These are phyloP conservation scores for Parasteatoda tepidariorum DNA, from an alignment of 1,140 invertebrate genomes.

Conservation along the genomic window DNA sequence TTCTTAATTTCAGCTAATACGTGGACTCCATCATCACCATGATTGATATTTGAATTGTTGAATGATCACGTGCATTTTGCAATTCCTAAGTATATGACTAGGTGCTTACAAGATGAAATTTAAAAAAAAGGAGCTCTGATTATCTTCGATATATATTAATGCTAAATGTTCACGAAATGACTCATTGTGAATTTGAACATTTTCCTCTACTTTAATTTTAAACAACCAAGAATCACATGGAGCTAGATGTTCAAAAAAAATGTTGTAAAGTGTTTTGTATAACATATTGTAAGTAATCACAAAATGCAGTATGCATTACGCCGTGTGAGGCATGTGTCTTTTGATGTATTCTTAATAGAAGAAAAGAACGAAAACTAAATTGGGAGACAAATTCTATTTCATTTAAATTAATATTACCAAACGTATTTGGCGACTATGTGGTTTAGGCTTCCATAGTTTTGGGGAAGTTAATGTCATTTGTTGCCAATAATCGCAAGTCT, in stretches of 20 bases:
- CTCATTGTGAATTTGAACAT: neutral
- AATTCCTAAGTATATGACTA: conserved; percentile 20
- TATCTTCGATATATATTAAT: neutral
- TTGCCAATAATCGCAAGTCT: neutral
- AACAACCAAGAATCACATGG: neutral
- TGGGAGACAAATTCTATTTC: no score
- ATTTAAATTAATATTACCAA: no score
- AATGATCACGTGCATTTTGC: conserved; percentile 14
- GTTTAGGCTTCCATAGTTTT: conserved; percentile 41
- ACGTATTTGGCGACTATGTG: no score
- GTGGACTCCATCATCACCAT: conserved; percentile 34
- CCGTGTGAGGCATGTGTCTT: neutral
- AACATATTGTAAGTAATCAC: neutral
- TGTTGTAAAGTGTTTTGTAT: conserved; percentile 14
- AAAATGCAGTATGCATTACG: conserved; percentile 18
- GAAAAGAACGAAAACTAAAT: no score
- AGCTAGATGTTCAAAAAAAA: neutral
- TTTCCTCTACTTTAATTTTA: neutral
- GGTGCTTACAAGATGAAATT: conserved; percentile 44
- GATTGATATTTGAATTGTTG: neutral
- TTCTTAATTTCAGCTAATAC: conserved; percentile 31
- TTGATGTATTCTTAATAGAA: conserved; percentile 18
- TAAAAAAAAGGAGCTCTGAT: conserved; percentile 2
- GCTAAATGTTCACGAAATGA: neutral
- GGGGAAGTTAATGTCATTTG: neutral